phyloP scores from a whole-genome alignment of 2,113 vertebrate species.

The Lophotis ruficrista region DNA sequence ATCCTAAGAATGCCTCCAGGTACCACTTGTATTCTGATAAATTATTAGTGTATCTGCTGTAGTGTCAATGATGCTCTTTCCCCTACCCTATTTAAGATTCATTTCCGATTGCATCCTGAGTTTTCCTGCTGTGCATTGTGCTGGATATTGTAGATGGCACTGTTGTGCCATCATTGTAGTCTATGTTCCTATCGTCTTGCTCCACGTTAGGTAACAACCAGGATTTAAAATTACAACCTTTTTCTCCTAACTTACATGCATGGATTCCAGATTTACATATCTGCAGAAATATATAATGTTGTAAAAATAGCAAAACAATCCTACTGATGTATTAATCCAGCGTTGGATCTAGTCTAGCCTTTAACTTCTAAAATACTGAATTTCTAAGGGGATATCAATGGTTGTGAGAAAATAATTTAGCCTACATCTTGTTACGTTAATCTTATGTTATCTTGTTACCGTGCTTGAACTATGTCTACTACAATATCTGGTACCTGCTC shows the following conservation, averaged over 20 bases:
- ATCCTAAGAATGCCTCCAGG: conserved; percentile 82
- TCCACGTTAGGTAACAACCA: background rate
- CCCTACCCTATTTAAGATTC: background rate
- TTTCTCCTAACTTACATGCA: background rate
- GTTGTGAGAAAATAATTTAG: background rate
- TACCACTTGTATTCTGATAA: conserved; percentile 36
- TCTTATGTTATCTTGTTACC: background rate
- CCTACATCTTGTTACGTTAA: background rate
- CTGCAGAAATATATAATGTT: background rate
- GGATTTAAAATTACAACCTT: background rate
- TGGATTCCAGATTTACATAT: background rate
- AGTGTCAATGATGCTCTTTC: background rate
- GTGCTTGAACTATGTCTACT: background rate
- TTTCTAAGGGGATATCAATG: background rate
- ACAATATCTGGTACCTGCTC: background rate
- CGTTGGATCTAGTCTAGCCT: background rate
- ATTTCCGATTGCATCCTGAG: background rate
- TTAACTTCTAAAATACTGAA: background rate
- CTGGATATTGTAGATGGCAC: background rate
- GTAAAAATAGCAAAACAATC: background rate
- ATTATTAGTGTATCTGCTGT: background rate
- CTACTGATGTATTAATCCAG: background rate
- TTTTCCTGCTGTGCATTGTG: background rate
- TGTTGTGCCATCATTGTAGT: background rate
- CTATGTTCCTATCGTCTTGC: background rate